phyloP scores from a whole-genome alignment of 2,113 vertebrate species.

The Clarias magur region DNA sequence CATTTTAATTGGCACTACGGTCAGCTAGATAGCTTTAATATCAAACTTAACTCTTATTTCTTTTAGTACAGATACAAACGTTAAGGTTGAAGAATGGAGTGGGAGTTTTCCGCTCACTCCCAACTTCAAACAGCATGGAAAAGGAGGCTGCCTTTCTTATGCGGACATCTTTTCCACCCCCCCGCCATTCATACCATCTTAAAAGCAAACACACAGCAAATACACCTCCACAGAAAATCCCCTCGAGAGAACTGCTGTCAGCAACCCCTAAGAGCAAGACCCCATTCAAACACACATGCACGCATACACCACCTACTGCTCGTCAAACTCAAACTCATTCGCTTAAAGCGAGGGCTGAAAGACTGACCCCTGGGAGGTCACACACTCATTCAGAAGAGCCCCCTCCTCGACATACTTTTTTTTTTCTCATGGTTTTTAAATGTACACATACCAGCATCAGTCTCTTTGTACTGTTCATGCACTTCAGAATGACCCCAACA shows the following conservation, averaged over 20 bases:
- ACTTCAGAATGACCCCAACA: slow-evolving; percentile 16
- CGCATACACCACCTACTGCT: slow-evolving; percentile 54
- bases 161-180: slow-evolving; percentile 61
- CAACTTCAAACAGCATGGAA: slow-evolving; percentile 68
- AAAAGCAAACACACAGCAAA: slow-evolving; percentile 46
- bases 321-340: slow-evolving; percentile 61
- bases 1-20: not conserved
- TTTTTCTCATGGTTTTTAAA: slow-evolving; percentile 49
- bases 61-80: slow-evolving; percentile 16
- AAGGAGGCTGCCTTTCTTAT: slow-evolving; percentile 73
- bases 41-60: slow-evolving; percentile 15
- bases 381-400: slow-evolving; percentile 30
- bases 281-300: slow-evolving; percentile 59
- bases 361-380: slow-evolving; percentile 42
- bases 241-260: slow-evolving; percentile 76
- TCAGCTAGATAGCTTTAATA: slow-evolving; percentile 9
- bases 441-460: slow-evolving; percentile 17
- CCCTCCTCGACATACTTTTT: not conserved
- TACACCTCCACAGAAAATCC: slow-evolving; percentile 65
- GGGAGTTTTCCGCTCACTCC: slow-evolving; percentile 69
- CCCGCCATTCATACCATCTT: slow-evolving; percentile 52
- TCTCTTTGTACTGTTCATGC: slow-evolving; percentile 4
- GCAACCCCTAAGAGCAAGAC: slow-evolving; percentile 63
- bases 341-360: slow-evolving; percentile 45
- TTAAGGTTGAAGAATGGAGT: slow-evolving; percentile 70